A percentile compares a stretch with the other conserved stretches of the same genome.
Evolutionary conservation across 2,113 vertebrate species (phyloP).

Genomic region (Cranoglanis bouderius): DNA sequence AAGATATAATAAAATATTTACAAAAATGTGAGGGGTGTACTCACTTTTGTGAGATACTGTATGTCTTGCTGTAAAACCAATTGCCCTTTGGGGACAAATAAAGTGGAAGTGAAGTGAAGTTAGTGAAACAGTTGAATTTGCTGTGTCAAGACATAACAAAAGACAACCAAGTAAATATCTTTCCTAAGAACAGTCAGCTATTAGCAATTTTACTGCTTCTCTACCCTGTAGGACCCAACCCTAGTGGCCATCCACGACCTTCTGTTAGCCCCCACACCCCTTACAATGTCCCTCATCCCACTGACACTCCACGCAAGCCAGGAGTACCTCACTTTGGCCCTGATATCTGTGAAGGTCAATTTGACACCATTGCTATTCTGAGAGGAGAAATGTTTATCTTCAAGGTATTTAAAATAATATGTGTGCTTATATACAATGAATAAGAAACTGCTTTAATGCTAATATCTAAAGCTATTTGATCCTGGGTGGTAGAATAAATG

Average conservation of each 20-base stretch:
- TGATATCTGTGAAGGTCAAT: constrained; percentile 87
- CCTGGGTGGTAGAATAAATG: constrained; percentile 74
- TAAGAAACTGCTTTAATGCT: background rate
- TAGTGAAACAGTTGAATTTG: background rate
- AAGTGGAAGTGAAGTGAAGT: too few relatives aligned
- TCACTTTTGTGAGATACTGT: too few relatives aligned
- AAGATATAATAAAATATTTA: too few relatives aligned
- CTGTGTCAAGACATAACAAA: background rate
- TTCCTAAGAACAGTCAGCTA: background rate
- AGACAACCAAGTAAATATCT: background rate
- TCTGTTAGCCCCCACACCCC: constrained; percentile 65
- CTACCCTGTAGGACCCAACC: constrained; percentile 63
- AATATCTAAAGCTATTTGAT: background rate
- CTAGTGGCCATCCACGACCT: constrained; percentile 60
- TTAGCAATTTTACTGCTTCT: background rate
- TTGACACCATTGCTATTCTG: constrained; percentile 84
- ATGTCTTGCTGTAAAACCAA: too few relatives aligned
- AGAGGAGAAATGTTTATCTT: constrained; percentile 93
- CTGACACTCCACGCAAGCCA: constrained; percentile 68
- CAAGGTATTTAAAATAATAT: constrained; percentile 72
- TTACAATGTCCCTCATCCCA: constrained; percentile 56
- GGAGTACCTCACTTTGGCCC: constrained; percentile 73
- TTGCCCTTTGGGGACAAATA: too few relatives aligned
- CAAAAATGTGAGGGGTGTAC: too few relatives aligned
- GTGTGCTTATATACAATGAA: background rate